Conservation (phyloP, 1,140 invertebrate species). For the Pseudobourletiella spinata region DNA sequence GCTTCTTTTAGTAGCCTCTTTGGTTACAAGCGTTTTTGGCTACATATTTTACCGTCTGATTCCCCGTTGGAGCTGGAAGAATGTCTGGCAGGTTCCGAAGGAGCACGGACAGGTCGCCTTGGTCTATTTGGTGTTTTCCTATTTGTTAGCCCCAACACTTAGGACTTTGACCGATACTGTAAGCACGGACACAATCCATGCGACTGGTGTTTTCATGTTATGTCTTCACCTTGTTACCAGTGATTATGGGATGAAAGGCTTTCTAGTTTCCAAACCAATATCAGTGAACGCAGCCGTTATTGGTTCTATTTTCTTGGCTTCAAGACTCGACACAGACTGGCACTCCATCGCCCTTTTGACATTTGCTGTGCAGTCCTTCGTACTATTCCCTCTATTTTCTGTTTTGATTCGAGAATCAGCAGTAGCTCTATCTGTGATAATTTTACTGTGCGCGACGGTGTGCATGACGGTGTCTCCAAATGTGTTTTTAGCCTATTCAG, state of each 20-base stretch:
- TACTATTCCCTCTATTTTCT: conserved; percentile 73
- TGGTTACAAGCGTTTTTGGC: conserved; percentile 12
- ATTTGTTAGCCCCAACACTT: conserved; percentile 59
- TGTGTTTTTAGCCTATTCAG: conserved; percentile 13
- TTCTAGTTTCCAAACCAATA: conserved; percentile 70
- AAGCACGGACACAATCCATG: conserved; percentile 93
- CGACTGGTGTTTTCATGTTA: conserved; percentile 78
- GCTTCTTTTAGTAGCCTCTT: background rate
- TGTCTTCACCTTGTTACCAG: conserved; percentile 79
- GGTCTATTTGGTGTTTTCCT: conserved; percentile 24
- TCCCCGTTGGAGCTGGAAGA: background rate
- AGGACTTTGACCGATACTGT: conserved; percentile 91
- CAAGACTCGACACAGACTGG: conserved; percentile 68
- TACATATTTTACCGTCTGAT: conserved; percentile 16
- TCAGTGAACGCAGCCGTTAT: conserved; percentile 82
- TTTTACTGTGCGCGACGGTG: conserved; percentile 38
- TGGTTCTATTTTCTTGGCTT: conserved; percentile 86
- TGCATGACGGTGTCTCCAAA: conserved; percentile 8
- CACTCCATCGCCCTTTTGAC: conserved; percentile 82
- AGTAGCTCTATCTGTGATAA: conserved; percentile 36
- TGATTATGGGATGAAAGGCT: conserved; percentile 76
- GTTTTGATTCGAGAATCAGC: conserved; percentile 45
- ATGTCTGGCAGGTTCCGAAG: conserved; percentile 3
- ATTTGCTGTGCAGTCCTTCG: conserved; percentile 76
- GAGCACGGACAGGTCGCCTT: conserved; percentile 24